These are phyloP conservation scores for Achatina immaculata DNA, from an alignment of 1,140 invertebrate species.

Conservation along the genomic window DNA sequence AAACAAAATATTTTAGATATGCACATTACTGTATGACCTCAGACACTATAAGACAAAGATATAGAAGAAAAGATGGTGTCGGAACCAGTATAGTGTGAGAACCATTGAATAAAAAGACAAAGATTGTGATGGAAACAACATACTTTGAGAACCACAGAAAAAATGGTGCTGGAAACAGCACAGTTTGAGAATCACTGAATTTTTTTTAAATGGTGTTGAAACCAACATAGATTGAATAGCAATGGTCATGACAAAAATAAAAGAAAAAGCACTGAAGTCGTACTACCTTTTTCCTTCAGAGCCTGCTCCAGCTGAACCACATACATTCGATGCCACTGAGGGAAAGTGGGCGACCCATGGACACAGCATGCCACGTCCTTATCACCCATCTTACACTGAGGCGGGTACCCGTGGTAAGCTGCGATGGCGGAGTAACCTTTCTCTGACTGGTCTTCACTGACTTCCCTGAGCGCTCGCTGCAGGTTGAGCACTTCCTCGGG, in stretches of 20 bases:
- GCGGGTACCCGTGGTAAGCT: background rate
- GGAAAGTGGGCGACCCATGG: conserved; percentile 45
- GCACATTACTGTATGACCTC: no score
- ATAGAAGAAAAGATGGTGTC: no score
- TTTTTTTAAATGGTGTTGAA: background rate
- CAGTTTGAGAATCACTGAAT: background rate
- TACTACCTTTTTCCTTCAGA: conserved; percentile 31
- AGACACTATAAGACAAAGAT: no score
- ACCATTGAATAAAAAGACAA: no score
- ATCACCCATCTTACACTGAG: background rate
- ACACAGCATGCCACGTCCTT: conserved; percentile 40
- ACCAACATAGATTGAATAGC: background rate
- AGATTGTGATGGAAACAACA: no score
- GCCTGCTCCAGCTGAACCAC: conserved; percentile 46
- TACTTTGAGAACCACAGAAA: no score
- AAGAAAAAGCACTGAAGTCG: background rate
- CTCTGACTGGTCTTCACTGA: conserved; percentile 28
- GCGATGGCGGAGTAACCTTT: conserved; percentile 20
- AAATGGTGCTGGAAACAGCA: no score
- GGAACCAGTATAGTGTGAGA: no score
- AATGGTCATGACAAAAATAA: background rate
- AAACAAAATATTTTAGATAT: no score
- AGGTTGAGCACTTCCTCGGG: conserved; percentile 25
- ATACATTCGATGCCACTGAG: conserved; percentile 47
- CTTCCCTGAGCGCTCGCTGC: conserved; percentile 4